phyloP scores from a whole-genome alignment of 2,888 invertebrate species.

The Mythimna pallens region DNA sequence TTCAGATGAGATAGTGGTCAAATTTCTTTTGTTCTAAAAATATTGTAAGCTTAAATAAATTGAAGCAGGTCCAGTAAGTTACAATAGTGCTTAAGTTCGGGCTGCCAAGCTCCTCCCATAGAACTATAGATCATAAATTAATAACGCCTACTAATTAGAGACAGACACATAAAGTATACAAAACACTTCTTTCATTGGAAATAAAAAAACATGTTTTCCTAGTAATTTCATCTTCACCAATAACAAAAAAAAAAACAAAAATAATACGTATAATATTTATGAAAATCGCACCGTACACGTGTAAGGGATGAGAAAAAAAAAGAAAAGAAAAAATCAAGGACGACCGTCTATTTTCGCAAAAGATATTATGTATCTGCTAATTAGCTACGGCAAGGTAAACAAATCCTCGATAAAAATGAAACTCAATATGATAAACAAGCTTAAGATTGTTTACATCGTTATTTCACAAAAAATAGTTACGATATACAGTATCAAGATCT shows the following conservation, averaged over 20 bases:
- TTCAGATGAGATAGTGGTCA: too few relatives aligned
- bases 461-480: constrained; percentile 41
- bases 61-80: too few relatives aligned
- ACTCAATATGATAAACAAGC: constrained; percentile 42
- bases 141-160: not conserved
- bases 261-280: not conserved
- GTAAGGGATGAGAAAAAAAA: constrained; percentile 18
- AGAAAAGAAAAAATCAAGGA: constrained; percentile 1
- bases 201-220: not conserved
- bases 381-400: constrained; percentile 50
- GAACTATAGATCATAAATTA: too few relatives aligned
- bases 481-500: constrained; percentile 18
- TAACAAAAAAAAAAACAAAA: not conserved
- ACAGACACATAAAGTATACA: not conserved
- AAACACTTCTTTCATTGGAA: not conserved
- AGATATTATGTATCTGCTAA: constrained; percentile 40
- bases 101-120: too few relatives aligned
- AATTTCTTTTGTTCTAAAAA: too few relatives aligned
- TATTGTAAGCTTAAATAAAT: too few relatives aligned
- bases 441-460: constrained; percentile 40
- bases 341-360: constrained; percentile 17
- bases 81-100: too few relatives aligned
- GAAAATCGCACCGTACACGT: constrained; percentile 11
- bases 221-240: not conserved
- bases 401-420: constrained; percentile 37